Base-by-base conservation (phyloP, 1,140 invertebrate species). In the Tenebrio molitor region DNA sequence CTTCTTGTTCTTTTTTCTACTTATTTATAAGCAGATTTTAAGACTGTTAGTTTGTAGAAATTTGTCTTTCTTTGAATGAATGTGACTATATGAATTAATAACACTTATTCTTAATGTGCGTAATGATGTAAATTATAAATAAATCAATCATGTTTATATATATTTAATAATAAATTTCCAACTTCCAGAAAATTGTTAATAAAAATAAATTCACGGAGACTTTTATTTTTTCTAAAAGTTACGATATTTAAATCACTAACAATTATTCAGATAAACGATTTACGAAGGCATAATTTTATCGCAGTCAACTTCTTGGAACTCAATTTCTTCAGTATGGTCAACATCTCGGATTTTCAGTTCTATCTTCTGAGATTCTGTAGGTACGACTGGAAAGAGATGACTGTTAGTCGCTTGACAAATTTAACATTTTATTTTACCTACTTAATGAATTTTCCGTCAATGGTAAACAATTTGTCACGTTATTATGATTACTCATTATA, bases 261-360 rank as follows among this genome's bases (percentile, higher is more conserved):
- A n/a, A n/a, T n/a, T n/a, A n/a, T n/a, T 29, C 25, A 29, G 25
- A 29, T 29, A n/a, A n/a, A n/a, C n/a, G n/a, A 29, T 29, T 29
- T 29, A 29, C 25, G 8, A 29, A 29, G 25, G n/a, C 53, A 39
- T 33, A 65, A 72, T 41, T 69, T 72, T 33, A 58, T 73, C 71
- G 63, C 74, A 75, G 16, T 71, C 68, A 2, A 75, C 63, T 53
- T 72, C 53, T 36, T 75, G 62, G 42, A 73, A 75, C 41, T 72
- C 71, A 15, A 75, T 65, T 33, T 73, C 34, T 33, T 75, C 29
- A 14, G 71, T 62, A 17, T 66, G 68, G 14, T 63, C 53, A 7
- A 46, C 64, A 33, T 75, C 53, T 39, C 41, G 66, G 50, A 75
- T 72, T 46, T 75, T 72, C 8, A 75, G 44, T 29, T 68, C 63